Conservation (phyloP, 2,797 vertebrate species). For the Chaunax sp. region DNA sequence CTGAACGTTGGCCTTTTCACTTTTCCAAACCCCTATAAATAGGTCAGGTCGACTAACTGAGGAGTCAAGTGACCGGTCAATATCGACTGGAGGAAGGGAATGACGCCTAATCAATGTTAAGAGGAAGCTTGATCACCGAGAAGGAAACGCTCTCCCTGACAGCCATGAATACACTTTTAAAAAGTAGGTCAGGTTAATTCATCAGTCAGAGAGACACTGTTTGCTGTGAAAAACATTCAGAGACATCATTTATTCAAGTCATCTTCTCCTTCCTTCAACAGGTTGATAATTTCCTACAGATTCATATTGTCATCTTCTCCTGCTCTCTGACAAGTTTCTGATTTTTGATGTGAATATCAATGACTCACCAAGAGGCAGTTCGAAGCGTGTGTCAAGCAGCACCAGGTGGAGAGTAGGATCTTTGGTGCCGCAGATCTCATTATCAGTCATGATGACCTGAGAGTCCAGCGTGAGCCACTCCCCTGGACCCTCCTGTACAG, state of each 20-base stretch:
- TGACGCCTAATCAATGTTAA: constrained; percentile 75
- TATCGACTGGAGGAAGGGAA: constrained; percentile 66
- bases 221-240: constrained; percentile 34
- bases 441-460: constrained; percentile 96
- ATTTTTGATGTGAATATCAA: constrained; percentile 28
- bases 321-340: constrained; percentile 16
- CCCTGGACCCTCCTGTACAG: constrained; percentile 92
- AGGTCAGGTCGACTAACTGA: constrained; percentile 49
- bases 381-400: constrained; percentile 94
- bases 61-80: constrained; percentile 61
- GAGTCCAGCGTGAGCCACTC: constrained; percentile 97
- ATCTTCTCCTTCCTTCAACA: not conserved
- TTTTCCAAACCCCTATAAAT: constrained; percentile 45
- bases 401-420: constrained; percentile 96
- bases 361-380: constrained; percentile 91
- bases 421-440: constrained; percentile 98
- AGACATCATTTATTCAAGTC: constrained; percentile 36
- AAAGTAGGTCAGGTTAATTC: constrained; percentile 58
- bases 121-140: constrained; percentile 52
- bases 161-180: constrained; percentile 23
- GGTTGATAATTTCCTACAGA: constrained; percentile 36
- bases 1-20: constrained; percentile 42
- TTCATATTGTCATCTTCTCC: constrained; percentile 27
- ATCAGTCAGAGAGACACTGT: constrained; percentile 48
- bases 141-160: constrained; percentile 29